Evolutionary conservation across 1,140 invertebrate genomes (phyloP), one percentile per base, ranked within the genome.

Genomic region (Pachypeltis micranthus): DNA sequence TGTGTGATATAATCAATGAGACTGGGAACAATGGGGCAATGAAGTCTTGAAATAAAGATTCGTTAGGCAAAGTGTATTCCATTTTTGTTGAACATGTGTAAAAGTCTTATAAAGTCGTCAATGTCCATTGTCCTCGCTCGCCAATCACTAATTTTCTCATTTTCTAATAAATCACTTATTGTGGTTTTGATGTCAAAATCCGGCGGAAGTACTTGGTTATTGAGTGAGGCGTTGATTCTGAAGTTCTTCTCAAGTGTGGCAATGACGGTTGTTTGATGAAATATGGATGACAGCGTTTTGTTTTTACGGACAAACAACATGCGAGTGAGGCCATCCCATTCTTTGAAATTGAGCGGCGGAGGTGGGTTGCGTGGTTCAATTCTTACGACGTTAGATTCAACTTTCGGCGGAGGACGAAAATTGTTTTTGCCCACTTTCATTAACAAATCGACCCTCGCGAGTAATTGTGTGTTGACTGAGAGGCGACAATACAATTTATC

Each of bases 341-440:
- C 95, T 68, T 86, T 85, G 74, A 94, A 99, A 75, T 96, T 94
- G 26, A 99, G 90, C 12, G 91, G 85, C 26, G 96, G 96, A 31
- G 94, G 91, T 55, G 96, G 97, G 80, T 96, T 96, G 72, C 86
- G 84, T 2, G 96, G 96, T 74, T 99, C 96, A 72, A 99, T 86
- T 71, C 97, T 80, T 0, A 99, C 93, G n/a, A 99, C 96, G 79
- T 87, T 92, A 0, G 95, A 98, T 76, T 99, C 97, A 0, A 99
- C 93, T 80, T 96, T 98, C 31, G 96, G 96, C 39, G 97, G 96
- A 44, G 97, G 97, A 67, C 88, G 81, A 71, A 99, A 99, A 76
- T 99, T 99, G 76, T 98, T 98, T 76, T 96, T 96, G 4, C 94
- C 93, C 72, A 96, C 90, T 81, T 98, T 98, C 90, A 99, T 98